phyloP scores from a whole-genome alignment of 1,140 invertebrate species.

The Dolichoris vasculosae region DNA sequence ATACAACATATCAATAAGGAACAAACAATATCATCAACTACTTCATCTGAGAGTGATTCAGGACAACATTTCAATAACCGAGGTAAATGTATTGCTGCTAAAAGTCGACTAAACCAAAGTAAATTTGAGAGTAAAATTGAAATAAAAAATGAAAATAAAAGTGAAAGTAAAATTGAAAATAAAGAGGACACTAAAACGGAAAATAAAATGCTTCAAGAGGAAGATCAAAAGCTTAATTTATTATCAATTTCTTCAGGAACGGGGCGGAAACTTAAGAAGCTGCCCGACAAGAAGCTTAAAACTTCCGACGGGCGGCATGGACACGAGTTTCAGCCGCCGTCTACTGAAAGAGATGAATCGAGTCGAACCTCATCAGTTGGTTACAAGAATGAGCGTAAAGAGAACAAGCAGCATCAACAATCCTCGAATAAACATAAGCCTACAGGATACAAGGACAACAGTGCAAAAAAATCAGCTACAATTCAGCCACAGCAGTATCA shows the following conservation, averaged over 20 bases:
- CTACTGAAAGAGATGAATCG: constrained; percentile 84
- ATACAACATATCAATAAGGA: constrained; percentile 58
- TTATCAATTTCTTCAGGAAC: constrained; percentile 60
- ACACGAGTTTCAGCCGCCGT: constrained; percentile 82
- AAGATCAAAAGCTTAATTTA: constrained; percentile 13
- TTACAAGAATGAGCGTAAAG: constrained; percentile 64
- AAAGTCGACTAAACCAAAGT: constrained; percentile 44
- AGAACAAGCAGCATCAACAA: constrained; percentile 58
- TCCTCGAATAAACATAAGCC: constrained; percentile 42
- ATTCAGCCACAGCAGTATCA: constrained; percentile 49
- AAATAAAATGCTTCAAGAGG: constrained; percentile 39
- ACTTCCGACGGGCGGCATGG: constrained; percentile 87
- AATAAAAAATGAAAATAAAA: constrained; percentile 50
- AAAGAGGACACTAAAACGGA: constrained; percentile 48
- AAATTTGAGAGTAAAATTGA: constrained; percentile 46
- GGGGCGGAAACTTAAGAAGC: constrained; percentile 78
- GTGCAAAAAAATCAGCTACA: constrained; percentile 55
- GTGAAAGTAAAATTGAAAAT: constrained; percentile 41
- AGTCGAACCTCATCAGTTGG: constrained; percentile 71
- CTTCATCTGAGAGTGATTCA: constrained; percentile 69
- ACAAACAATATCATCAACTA: constrained; percentile 64
- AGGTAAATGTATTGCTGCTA: constrained; percentile 53
- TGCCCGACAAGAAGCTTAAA: constrained; percentile 90
- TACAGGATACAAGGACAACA: constrained; percentile 40
- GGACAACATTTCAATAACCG: constrained; percentile 49